A percentile compares a stretch with the other conserved stretches of the same genome.
Evolutionary conservation across 2,888 invertebrate species (phyloP).

Genomic region (Seira musarum): DNA sequence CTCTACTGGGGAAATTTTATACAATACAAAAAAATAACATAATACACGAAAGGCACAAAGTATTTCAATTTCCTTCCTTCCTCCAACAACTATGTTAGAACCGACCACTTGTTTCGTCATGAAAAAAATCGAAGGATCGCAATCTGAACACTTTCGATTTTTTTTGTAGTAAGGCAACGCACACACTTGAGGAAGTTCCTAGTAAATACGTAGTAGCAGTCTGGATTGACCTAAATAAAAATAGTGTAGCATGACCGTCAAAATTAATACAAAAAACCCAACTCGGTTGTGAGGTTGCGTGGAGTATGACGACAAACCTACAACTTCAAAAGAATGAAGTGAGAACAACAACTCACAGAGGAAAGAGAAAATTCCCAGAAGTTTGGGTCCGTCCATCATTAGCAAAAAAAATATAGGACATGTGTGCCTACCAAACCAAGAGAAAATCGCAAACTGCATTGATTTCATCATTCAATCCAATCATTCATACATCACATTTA

Average conservation of each 20-base stretch:
- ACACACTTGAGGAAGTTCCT: background rate
- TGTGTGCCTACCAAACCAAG: background rate
- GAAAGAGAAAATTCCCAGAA: conserved; percentile 24
- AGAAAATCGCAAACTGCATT: background rate
- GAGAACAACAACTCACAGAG: background rate
- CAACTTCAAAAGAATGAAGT: background rate
- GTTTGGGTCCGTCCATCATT: conserved; percentile 20
- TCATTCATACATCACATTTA: background rate
- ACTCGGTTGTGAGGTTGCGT: background rate
- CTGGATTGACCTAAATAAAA: conserved; percentile 42
- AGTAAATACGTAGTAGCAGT: no score
- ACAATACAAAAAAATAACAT: background rate
- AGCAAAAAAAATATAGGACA: background rate
- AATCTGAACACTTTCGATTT: background rate
- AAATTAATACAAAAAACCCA: conserved; percentile 2
- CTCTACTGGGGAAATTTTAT: no score
- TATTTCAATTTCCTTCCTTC: conserved; percentile 36
- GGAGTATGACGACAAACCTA: background rate
- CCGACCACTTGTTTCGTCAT: conserved; percentile 11
- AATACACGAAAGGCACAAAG: conserved; percentile 20
- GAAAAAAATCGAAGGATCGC: background rate
- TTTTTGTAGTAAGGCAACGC: background rate
- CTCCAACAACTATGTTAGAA: conserved; percentile 15
- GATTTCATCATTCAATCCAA: background rate
- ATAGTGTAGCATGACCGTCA: conserved; percentile 44